These are phyloP conservation scores for Labeo rohita DNA, from an alignment of 2,113 vertebrate species.

Conservation along the genomic window DNA sequence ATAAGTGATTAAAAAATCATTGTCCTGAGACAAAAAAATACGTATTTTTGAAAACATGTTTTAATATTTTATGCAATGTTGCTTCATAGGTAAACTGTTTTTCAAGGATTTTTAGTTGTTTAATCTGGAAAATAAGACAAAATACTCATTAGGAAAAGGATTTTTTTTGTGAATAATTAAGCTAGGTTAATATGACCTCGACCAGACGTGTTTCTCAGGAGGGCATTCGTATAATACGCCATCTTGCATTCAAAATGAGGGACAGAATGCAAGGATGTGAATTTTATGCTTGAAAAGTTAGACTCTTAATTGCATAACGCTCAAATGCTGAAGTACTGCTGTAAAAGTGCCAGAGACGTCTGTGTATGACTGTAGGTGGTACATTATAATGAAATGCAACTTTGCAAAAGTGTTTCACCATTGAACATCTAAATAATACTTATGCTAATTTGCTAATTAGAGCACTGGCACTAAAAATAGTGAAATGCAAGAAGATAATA, in stretches of 20 bases:
- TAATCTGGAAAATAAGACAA: neutral
- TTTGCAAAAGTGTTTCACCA: neutral
- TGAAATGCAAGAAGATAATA: neutral
- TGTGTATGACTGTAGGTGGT: neutral
- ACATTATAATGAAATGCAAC: neutral
- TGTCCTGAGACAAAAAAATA: neutral
- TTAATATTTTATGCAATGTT: neutral
- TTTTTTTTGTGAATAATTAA: neutral
- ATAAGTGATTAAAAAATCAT: neutral
- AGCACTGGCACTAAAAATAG: neutral
- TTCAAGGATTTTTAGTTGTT: neutral
- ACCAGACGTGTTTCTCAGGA: neutral
- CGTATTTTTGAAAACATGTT: neutral
- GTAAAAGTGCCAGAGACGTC: neutral
- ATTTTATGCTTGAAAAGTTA: neutral
- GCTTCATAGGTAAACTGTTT: neutral
- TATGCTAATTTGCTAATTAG: neutral
- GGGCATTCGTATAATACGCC: neutral
- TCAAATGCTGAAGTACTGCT: neutral
- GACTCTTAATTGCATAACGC: neutral
- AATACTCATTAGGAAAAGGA: neutral
- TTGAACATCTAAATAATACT: neutral
- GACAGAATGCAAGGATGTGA: neutral
- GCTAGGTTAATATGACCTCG: neutral
- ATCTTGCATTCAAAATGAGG: neutral